These are phyloP conservation scores for Parazoanthus swiftii DNA, from an alignment of 92 coral and sea anemone genomes.

Conservation along the genomic window DNA sequence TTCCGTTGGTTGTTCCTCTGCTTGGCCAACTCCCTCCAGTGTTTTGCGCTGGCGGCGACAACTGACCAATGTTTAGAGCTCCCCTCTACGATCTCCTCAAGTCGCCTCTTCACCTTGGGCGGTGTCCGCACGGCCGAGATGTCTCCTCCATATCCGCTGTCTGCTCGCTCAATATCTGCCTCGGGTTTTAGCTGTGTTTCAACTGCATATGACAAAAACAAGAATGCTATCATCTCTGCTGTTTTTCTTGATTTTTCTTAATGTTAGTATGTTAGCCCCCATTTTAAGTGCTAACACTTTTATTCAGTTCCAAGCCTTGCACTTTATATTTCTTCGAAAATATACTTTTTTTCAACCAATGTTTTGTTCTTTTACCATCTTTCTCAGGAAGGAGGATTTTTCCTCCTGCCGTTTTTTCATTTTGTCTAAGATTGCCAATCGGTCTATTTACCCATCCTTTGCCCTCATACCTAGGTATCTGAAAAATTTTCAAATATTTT, in stretches of 20 bases:
- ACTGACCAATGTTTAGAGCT: slow-evolving; percentile 91
- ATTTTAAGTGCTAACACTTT: background rate
- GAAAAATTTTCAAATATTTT: too few relatives aligned
- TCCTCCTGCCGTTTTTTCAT: too few relatives aligned
- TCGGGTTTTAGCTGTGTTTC: slow-evolving; percentile 60
- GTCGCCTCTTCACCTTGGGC: slow-evolving; percentile 68
- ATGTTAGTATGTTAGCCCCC: too few relatives aligned
- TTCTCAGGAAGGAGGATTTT: too few relatives aligned
- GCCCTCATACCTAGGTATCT: too few relatives aligned
- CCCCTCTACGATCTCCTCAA: slow-evolving; percentile 88
- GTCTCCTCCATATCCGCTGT: slow-evolving; percentile 97
- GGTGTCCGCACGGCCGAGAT: slow-evolving; percentile 53
- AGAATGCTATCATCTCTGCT: background rate
- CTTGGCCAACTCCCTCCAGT: slow-evolving; percentile 86
- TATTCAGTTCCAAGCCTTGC: too few relatives aligned
- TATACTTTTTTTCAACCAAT: too few relatives aligned
- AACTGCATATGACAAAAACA: slow-evolving; percentile 30
- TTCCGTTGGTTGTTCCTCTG: slow-evolving; percentile 48
- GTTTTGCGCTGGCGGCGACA: slow-evolving; percentile 85
- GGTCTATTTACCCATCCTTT: too few relatives aligned
- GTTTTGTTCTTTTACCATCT: too few relatives aligned
- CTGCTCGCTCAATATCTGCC: slow-evolving; percentile 87
- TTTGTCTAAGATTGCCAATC: too few relatives aligned
- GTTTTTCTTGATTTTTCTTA: background rate
- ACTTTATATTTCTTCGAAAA: too few relatives aligned